Percentiles rank a stretch among this genome's conserved stretches.
phyloP scores from a whole-genome alignment of 2,888 invertebrate genomes.

The Aporophyla lueneburgensis region DNA sequence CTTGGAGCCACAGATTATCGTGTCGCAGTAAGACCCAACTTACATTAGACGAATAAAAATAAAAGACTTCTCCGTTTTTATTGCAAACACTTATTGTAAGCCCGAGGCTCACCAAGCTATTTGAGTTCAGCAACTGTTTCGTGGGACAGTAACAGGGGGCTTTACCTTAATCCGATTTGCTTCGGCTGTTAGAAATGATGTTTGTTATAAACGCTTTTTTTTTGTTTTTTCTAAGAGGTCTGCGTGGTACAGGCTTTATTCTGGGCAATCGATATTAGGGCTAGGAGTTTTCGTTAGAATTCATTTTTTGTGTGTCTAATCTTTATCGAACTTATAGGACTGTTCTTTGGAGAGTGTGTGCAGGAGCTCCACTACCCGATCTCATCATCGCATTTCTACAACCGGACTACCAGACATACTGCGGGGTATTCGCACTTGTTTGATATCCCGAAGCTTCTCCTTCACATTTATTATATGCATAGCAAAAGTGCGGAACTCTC shows the following conservation, averaged over 20 bases:
- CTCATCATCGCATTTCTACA: too few relatives aligned
- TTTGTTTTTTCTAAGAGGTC: slow-evolving; percentile 6
- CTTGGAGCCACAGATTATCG: slow-evolving; percentile 50
- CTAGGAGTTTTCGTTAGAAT: background rate
- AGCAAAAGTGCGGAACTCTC: too few relatives aligned
- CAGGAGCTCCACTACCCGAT: too few relatives aligned
- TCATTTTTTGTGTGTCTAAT: background rate
- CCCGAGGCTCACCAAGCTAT: slow-evolving; percentile 55
- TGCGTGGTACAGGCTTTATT: slow-evolving; percentile 16
- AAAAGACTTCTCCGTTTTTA: slow-evolving; percentile 56
- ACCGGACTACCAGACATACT: too few relatives aligned
- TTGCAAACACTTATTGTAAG: slow-evolving; percentile 64
- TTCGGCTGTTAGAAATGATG: slow-evolving; percentile 45
- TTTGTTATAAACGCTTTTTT: slow-evolving; percentile 34
- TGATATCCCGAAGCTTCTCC: too few relatives aligned
- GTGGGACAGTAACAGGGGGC: slow-evolving; percentile 54
- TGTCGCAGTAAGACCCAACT: slow-evolving; percentile 49
- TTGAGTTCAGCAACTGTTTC: slow-evolving; percentile 61
- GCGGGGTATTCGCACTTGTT: too few relatives aligned
- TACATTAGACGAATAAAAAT: slow-evolving; percentile 58
- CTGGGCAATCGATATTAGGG: background rate
- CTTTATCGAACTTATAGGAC: too few relatives aligned
- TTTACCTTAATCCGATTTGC: slow-evolving; percentile 60
- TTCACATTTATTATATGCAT: too few relatives aligned
- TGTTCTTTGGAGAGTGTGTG: too few relatives aligned